A percentile compares a stretch with the other conserved stretches of the same genome.
Evolutionary conservation across 2,797 vertebrate species (phyloP).

Genomic region (Taeniopygia guttata): DNA sequence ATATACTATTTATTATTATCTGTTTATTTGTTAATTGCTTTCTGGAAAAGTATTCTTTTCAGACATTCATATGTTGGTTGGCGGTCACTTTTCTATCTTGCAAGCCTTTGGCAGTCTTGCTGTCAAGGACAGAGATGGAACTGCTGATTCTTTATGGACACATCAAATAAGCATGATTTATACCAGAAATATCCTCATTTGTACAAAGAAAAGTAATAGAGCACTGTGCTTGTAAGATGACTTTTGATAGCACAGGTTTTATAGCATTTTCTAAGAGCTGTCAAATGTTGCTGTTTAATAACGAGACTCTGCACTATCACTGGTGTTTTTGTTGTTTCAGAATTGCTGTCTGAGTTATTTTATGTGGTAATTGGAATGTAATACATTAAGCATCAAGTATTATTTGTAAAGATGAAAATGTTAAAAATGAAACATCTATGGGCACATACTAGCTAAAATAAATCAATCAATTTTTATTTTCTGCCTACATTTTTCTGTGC

Average conservation of each 20-base stretch:
- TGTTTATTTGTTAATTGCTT: background rate
- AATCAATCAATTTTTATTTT: background rate
- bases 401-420: background rate
- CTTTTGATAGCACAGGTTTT: background rate
- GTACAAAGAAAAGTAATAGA: background rate
- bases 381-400: background rate
- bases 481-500: background rate
- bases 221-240: background rate
- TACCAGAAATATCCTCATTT: background rate
- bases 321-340: background rate
- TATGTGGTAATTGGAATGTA: background rate
- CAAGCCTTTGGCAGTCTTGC: background rate
- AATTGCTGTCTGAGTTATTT: background rate
- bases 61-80: background rate
- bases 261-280: background rate
- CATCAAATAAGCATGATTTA: background rate
- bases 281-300: background rate
- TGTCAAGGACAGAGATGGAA: background rate
- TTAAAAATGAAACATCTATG: background rate
- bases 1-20: background rate
- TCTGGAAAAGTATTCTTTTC: background rate
- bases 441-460: background rate
- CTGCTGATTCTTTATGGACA: background rate
- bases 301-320: background rate
- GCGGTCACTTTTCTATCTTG: background rate